Conservation (phyloP, 2,113 vertebrate species). For the Coregonus clupeaformis region DNA sequence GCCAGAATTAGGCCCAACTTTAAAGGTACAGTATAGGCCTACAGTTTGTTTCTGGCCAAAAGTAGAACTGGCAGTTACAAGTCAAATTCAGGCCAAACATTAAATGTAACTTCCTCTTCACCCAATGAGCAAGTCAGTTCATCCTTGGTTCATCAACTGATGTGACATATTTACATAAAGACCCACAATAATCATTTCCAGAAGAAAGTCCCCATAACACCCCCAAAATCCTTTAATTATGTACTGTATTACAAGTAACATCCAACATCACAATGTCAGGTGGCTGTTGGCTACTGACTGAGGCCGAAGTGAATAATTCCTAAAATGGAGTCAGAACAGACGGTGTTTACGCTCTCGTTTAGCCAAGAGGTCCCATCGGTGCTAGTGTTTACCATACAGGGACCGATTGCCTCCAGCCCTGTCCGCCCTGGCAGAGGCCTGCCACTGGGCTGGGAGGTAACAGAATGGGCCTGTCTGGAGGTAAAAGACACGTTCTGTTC, state of each 20-base stretch:
- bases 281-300: neutral
- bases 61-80: neutral
- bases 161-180: too few species aligned
- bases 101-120: too few species aligned
- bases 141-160: too few species aligned
- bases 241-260: too few species aligned
- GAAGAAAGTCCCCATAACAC: too few species aligned
- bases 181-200: too few species aligned
- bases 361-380: neutral
- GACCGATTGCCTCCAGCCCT: neutral
- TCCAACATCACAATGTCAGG: neutral
- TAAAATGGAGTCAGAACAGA: neutral
- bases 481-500: too few species aligned
- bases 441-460: neutral
- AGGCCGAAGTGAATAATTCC: neutral
- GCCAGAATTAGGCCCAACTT: slow-evolving; percentile 97
- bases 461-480: neutral
- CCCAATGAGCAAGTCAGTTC: too few species aligned
- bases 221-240: too few species aligned
- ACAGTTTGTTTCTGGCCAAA: too few species aligned
- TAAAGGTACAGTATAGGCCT: slow-evolving; percentile 81
- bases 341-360: neutral
- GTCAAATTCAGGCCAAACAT: neutral
- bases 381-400: neutral
- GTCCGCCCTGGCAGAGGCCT: neutral